Conservation (phyloP, 2,113 vertebrate species). For the Pterocles burchelli region DNA sequence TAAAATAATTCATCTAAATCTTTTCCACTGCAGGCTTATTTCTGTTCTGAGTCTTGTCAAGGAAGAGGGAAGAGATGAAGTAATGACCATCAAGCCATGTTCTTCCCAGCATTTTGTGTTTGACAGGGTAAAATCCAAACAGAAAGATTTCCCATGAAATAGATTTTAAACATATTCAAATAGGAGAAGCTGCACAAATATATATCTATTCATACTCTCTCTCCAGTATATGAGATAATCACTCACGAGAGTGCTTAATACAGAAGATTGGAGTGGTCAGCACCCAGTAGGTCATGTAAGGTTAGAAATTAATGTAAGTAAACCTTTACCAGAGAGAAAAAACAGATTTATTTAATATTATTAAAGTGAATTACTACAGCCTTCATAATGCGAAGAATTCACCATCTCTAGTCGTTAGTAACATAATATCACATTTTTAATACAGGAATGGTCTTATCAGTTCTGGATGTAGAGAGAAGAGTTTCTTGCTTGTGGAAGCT, state of each 20-base stretch:
- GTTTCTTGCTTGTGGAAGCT: background rate
- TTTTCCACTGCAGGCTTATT: background rate
- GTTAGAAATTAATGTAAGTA: background rate
- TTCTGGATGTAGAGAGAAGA: background rate
- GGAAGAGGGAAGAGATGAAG: background rate
- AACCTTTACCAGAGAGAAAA: background rate
- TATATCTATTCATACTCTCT: background rate
- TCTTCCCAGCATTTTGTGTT: background rate
- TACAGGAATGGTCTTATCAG: background rate
- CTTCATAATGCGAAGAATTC: background rate
- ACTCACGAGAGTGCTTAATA: background rate
- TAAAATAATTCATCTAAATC: background rate
- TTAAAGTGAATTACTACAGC: background rate
- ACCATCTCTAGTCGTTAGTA: background rate
- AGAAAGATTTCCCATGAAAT: background rate
- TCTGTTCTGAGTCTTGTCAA: background rate
- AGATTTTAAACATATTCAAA: background rate
- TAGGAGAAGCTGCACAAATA: background rate
- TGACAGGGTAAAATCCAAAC: background rate
- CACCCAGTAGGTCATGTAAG: background rate
- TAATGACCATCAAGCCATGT: background rate
- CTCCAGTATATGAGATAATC: rapidly evolving
- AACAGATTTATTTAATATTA: background rate
- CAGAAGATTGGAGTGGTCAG: background rate
- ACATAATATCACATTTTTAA: background rate